These are phyloP conservation scores for Zaprionus ornatus DNA, from an alignment of 1,140 invertebrate species.

Conservation along the genomic window DNA sequence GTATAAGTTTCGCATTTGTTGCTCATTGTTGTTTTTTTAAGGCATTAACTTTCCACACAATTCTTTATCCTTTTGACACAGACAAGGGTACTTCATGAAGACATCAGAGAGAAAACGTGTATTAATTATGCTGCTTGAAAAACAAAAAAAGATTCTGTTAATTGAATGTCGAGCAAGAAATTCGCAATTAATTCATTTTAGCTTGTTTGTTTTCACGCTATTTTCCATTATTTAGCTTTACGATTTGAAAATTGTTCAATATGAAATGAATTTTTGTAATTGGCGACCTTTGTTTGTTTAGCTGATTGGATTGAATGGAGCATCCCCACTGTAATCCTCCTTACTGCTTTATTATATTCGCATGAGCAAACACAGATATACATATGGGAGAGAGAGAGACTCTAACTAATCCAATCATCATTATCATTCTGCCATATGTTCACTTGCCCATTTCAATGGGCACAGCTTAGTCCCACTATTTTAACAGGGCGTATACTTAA, in stretches of 20 bases:
- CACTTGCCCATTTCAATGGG: neutral
- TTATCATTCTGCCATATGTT: slow-evolving; percentile 9
- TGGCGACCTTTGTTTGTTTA: slow-evolving; percentile 14
- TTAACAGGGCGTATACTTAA: slow-evolving; percentile 65
- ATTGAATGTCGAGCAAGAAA: neutral
- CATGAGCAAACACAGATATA: neutral
- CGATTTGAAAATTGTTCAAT: neutral
- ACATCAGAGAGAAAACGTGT: neutral
- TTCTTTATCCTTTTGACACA: neutral
- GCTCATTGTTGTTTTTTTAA: too few relatives aligned
- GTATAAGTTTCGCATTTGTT: too few relatives aligned
- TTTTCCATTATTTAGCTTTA: neutral
- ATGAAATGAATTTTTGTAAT: neutral
- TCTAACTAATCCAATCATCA: slow-evolving; percentile 26
- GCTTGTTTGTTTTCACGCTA: neutral
- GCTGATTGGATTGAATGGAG: slow-evolving; percentile 23
- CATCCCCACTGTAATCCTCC: neutral
- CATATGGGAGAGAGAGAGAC: neutral
- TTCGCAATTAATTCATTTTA: slow-evolving; percentile 1
- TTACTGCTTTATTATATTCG: neutral
- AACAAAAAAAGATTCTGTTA: neutral
- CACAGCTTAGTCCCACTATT: neutral
- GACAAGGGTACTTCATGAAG: neutral
- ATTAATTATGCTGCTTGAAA: slow-evolving; percentile 2
- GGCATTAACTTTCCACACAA: neutral